Evolutionary conservation across 2,113 vertebrate genomes (phyloP), one percentile per base, ranked within the genome.

Genomic region (Cyanistes caeruleus): DNA sequence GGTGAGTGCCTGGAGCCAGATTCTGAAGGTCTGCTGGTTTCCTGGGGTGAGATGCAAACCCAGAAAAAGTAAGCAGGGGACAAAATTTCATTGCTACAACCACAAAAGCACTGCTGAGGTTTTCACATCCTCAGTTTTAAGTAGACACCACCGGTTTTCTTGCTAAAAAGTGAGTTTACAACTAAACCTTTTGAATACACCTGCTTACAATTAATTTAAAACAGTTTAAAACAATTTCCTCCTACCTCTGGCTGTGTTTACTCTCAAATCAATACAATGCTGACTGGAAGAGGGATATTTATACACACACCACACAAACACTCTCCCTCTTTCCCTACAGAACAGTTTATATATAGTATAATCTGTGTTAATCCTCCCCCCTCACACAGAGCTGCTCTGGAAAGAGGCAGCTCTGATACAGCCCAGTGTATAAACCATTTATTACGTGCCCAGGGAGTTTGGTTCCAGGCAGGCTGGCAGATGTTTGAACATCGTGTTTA

Each of bases 21-120:
- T 99, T 99, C 97, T 99, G 99, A 69, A 99, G 99, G 95, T 99
- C 99, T 53, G 99, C 99, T 64, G 99, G 99, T 97, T 99, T 99
- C 97, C 99, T 99, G 94, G 94, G 72, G 84, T 25, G 78, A 65
- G 84, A 97, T 8, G 83, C 70, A 89, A 93, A 84, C 49, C 79
- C 52, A 53, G 1, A 9, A 41, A 25, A 11, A 53, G 33, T 52
- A 5, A 93, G n/a, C 52, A 52, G 4, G 9, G 63, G 25, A 46
- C 56, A 87, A 3, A 15, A 10, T 11, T 37, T 41, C 80, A 77
- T 1, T 35, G 46, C 55, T 52, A 10, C 30, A 20, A 7, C 27
- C 51, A 78, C 48, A 63, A 62, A 84, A 48, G 43, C 60, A n/a
- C 64, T 31, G 31, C 75, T 37, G 35, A 88, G 67, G 51, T 69